A percentile compares a stretch with the other conserved stretches of the same genome.
Conservation (phyloP, 2,888 invertebrate genomes). For the Drosophila macrothrix region DNA sequence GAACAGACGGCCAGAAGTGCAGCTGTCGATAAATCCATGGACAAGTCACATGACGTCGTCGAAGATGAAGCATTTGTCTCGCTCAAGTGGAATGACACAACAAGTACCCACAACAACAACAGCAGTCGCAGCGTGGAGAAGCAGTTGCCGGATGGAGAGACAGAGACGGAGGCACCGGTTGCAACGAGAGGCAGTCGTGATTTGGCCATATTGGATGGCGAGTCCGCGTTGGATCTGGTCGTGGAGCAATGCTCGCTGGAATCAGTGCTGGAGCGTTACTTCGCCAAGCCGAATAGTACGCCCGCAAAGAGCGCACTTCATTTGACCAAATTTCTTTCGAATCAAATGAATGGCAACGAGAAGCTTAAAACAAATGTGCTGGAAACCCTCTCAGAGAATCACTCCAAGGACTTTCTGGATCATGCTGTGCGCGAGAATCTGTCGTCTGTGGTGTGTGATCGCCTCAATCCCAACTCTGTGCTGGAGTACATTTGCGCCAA, state of each 20-base stretch:
- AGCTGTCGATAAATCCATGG: constrained; percentile 44
- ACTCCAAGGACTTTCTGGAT: constrained; percentile 84
- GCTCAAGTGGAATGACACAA: constrained; percentile 76
- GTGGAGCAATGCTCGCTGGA: constrained; percentile 73
- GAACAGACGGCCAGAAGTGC: constrained; percentile 67
- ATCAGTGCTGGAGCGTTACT: constrained; percentile 79
- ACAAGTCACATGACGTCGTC: constrained; percentile 46
- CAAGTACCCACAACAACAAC: constrained; percentile 9
- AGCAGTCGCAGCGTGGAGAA: constrained; percentile 4
- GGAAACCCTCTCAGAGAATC: constrained; percentile 84
- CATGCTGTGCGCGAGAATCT: constrained; percentile 85
- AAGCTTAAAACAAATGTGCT: constrained; percentile 81
- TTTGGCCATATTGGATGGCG: constrained; percentile 57
- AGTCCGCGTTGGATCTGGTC: constrained; percentile 70
- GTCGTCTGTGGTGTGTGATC: constrained; percentile 84
- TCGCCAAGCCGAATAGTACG: constrained; percentile 56
- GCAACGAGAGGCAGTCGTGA: constrained; percentile 31
- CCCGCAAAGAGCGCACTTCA: constrained; percentile 60
- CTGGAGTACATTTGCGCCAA: constrained; percentile 84
- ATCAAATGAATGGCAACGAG: constrained; percentile 77
- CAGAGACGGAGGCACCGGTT: background rate
- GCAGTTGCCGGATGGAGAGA: background rate
- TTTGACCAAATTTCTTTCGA: constrained; percentile 80
- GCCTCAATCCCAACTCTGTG: constrained; percentile 82
- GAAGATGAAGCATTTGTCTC: constrained; percentile 71